These are phyloP conservation scores for Paramormyrops hopkinsi DNA, from an alignment of 2,797 vertebrate species.

Conservation along the genomic window DNA sequence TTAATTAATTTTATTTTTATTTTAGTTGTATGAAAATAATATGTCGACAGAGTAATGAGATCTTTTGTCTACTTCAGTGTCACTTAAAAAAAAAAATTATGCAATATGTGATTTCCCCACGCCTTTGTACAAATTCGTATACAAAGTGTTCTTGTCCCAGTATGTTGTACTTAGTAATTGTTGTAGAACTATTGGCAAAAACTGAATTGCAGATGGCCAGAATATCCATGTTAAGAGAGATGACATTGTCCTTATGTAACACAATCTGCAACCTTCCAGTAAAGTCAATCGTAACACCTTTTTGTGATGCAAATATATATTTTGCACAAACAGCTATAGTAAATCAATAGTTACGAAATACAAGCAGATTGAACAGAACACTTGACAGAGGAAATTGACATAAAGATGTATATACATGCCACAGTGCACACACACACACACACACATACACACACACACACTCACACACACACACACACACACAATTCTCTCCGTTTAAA, in stretches of 20 bases:
- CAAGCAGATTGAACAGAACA: background rate
- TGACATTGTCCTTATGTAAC: background rate
- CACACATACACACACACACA: background rate
- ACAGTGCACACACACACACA: background rate
- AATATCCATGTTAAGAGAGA: conserved; percentile 1
- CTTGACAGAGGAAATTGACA: background rate
- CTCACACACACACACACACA: background rate
- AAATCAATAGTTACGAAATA: background rate
- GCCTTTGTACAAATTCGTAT: background rate
- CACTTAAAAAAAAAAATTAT: background rate
- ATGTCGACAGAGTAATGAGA: background rate
- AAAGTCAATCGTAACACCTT: background rate
- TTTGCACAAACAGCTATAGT: background rate
- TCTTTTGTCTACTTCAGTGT: background rate
- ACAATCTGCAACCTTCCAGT: conserved; percentile 7
- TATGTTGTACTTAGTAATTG: conserved; percentile 61
- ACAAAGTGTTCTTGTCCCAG: conserved; percentile 41
- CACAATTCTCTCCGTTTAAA: conserved; percentile 23
- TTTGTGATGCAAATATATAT: background rate
- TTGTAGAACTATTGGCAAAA: background rate
- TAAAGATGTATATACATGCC: background rate
- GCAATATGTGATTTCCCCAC: background rate
- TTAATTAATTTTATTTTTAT: conserved; percentile 4
- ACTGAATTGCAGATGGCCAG: background rate
- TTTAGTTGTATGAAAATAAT: background rate